Evolutionary conservation across 2,888 invertebrate genomes (phyloP).

Genomic region (Amphipoea lucens): DNA sequence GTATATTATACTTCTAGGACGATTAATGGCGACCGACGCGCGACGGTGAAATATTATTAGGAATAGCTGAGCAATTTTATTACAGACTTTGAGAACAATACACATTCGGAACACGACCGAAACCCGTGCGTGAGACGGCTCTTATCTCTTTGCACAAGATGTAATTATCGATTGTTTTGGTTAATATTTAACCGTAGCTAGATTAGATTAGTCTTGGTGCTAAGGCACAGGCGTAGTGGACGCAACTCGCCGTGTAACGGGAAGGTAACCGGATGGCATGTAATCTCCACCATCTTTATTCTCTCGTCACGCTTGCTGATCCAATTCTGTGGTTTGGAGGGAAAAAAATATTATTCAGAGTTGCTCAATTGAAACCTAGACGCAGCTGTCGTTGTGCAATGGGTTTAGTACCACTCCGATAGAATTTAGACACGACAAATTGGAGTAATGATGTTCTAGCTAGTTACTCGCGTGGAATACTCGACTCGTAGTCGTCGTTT

Average conservation of each 20-base stretch:
- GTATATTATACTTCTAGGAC: constrained; percentile 6
- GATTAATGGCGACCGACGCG: constrained; percentile 22
- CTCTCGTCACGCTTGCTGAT: constrained; percentile 78
- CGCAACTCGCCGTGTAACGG: constrained; percentile 68
- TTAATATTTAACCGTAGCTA: constrained; percentile 67
- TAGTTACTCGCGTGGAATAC: constrained; percentile 24
- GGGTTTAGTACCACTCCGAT: constrained; percentile 59
- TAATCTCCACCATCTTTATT: constrained; percentile 75
- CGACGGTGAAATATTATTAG: constrained; percentile 46
- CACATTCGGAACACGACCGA: constrained; percentile 57
- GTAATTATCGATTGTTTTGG: constrained; percentile 72
- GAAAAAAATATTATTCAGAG: constrained; percentile 67
- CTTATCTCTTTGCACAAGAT: constrained; percentile 67
- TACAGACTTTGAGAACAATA: constrained; percentile 46
- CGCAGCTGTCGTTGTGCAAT: constrained; percentile 72
- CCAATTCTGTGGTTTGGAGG: constrained; percentile 76
- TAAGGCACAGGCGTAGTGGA: constrained; percentile 57
- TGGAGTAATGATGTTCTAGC: constrained; percentile 45
- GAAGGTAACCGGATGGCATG: constrained; percentile 72
- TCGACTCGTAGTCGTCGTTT: constrained; percentile 7
- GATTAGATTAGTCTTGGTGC: constrained; percentile 65
- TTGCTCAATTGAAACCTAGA: constrained; percentile 69
- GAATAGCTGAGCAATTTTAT: constrained; percentile 41
- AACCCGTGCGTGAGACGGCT: constrained; percentile 58
- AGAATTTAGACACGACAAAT: constrained; percentile 56